These are phyloP conservation scores for Trichacis sp. DNA, from an alignment of 2,888 invertebrate genomes.

Conservation along the genomic window DNA sequence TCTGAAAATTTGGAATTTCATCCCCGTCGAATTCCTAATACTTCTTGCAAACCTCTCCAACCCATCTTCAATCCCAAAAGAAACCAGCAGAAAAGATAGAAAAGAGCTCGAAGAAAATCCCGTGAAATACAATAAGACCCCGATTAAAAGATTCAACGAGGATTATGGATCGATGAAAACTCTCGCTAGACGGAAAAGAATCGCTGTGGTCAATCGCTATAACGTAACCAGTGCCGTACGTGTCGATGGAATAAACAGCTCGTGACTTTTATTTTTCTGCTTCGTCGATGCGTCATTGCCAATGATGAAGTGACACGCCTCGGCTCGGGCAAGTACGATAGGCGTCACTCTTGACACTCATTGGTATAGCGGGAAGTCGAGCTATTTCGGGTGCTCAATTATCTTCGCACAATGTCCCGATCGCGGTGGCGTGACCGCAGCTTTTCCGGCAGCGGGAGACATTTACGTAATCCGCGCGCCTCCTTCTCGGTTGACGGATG, in stretches of 20 bases:
- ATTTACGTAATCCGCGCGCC: constrained; percentile 59
- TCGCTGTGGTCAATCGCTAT: no score
- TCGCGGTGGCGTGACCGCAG: constrained; percentile 34
- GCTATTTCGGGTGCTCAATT: constrained; percentile 50
- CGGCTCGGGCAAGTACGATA: constrained; percentile 28
- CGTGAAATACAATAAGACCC: no score
- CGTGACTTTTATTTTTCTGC: constrained; percentile 7
- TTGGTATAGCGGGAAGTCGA: constrained; percentile 36
- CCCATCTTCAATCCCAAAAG: no score
- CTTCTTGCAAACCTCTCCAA: no score
- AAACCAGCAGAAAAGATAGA: no score
- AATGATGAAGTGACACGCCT: constrained; percentile 23
- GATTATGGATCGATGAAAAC: no score
- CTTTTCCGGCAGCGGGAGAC: constrained; percentile 34
- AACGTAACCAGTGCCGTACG: constrained; percentile 21
- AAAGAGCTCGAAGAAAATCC: no score
- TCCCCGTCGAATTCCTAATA: no score
- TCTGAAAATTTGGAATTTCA: no score
- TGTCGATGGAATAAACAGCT: constrained; percentile 22
- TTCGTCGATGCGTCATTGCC: constrained; percentile 26
- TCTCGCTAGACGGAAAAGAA: no score
- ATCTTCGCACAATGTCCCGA: constrained; percentile 46
- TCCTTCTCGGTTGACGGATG: constrained; percentile 59
- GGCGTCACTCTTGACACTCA: constrained; percentile 39
- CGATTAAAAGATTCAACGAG: no score